Evolutionary conservation across 2,113 vertebrate species (phyloP).

Genomic region (Cyprinodon variegatus): DNA sequence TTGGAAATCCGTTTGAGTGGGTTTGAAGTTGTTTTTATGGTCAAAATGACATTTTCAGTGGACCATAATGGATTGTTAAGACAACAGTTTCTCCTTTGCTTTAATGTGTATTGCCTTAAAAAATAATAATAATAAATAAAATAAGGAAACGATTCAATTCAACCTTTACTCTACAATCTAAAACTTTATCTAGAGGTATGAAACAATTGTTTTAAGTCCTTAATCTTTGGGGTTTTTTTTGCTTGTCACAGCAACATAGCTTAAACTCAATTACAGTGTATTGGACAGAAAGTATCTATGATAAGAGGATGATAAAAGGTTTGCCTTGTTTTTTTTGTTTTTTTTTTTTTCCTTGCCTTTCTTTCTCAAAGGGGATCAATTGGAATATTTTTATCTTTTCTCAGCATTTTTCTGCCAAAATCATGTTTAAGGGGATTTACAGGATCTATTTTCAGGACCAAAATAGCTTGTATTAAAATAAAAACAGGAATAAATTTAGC

Average conservation of each 20-base stretch:
- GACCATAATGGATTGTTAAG: slow-evolving; percentile 32
- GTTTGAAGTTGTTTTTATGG: slow-evolving; percentile 29
- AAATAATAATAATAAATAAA: slow-evolving; percentile 30
- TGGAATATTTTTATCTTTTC: too few species aligned
- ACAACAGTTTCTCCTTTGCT: slow-evolving; percentile 31
- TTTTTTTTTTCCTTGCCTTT: too few species aligned
- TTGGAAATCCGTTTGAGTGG: background rate
- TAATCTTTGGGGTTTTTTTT: background rate
- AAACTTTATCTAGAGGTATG: slow-evolving; percentile 35
- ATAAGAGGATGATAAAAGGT: too few species aligned
- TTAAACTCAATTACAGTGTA: too few species aligned
- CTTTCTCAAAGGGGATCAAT: too few species aligned
- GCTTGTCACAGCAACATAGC: background rate
- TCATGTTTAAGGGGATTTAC: too few species aligned
- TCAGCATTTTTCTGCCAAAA: too few species aligned
- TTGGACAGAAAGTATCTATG: too few species aligned
- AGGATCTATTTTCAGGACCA: too few species aligned
- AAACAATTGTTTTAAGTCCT: slow-evolving; percentile 21
- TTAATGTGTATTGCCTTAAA: slow-evolving; percentile 17
- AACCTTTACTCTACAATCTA: slow-evolving; percentile 14
- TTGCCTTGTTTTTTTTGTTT: too few species aligned
- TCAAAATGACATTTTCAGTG: slow-evolving; percentile 24
- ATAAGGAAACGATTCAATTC: background rate
- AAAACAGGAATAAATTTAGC: too few species aligned
- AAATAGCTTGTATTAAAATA: too few species aligned